phyloP scores from a whole-genome alignment of 2,113 vertebrate species.

The Suncus etruscus region DNA sequence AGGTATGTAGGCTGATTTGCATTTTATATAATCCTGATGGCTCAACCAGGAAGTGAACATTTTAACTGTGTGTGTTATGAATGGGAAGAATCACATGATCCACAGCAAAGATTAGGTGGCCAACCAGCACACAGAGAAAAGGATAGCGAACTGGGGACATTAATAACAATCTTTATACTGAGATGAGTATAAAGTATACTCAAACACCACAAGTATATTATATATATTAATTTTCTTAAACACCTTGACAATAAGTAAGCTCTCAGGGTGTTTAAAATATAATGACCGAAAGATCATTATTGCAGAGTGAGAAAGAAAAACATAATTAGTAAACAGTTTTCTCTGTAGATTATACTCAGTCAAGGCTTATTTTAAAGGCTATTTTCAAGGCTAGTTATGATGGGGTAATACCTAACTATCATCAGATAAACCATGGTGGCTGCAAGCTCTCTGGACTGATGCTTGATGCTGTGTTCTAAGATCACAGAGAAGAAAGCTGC shows the following conservation, averaged over 20 bases:
- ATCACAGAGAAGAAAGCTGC: background rate
- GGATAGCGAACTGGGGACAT: slow-evolving; percentile 31
- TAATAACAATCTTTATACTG: slow-evolving; percentile 40
- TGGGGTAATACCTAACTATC: background rate
- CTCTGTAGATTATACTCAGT: slow-evolving; percentile 13
- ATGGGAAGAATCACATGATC: slow-evolving; percentile 79
- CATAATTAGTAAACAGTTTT: slow-evolving; percentile 46
- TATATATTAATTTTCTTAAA: slow-evolving; percentile 28
- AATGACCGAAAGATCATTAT: slow-evolving; percentile 18
- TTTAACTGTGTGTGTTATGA: slow-evolving; percentile 83
- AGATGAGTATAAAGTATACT: background rate
- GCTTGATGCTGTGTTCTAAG: background rate
- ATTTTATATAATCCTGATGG: slow-evolving; percentile 80
- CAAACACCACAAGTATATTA: background rate
- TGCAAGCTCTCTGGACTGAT: background rate
- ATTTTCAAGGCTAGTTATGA: slow-evolving; percentile 54
- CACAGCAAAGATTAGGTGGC: slow-evolving; percentile 69
- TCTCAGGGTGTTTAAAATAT: slow-evolving; percentile 8
- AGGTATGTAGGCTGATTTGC: slow-evolving; percentile 79
- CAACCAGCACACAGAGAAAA: slow-evolving; percentile 51
- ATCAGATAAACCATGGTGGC: slow-evolving; percentile 31
- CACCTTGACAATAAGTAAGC: slow-evolving; percentile 50
- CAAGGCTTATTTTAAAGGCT: slow-evolving; percentile 41
- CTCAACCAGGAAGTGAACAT: slow-evolving; percentile 87
- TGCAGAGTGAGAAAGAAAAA: slow-evolving; percentile 51